These are phyloP conservation scores for Staurois parvus DNA, from an alignment of 2,797 vertebrate genomes.

Conservation along the genomic window DNA sequence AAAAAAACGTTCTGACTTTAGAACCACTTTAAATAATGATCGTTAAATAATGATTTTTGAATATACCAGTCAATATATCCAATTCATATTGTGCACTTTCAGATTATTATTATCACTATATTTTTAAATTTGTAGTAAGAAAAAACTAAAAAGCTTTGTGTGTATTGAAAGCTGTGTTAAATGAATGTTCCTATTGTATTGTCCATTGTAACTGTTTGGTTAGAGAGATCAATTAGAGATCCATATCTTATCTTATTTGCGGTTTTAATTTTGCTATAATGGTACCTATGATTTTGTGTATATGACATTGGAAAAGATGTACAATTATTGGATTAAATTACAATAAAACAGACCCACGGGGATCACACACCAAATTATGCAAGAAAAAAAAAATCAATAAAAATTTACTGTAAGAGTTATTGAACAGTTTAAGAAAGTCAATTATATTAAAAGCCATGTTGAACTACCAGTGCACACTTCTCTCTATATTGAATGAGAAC, in stretches of 20 bases:
- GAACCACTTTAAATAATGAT: too few relatives aligned
- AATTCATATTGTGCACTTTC: too few relatives aligned
- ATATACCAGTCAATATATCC: too few relatives aligned
- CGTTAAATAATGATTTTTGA: too few relatives aligned
- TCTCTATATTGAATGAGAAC: too few relatives aligned
- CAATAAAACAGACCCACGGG: constrained; percentile 5
- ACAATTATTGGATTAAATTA: constrained; percentile 21
- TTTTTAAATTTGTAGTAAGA: too few relatives aligned
- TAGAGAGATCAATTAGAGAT: constrained; percentile 2
- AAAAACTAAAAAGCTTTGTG: too few relatives aligned
- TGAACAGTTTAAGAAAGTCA: constrained; percentile 29
- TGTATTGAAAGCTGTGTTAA: background rate
- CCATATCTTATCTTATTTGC: constrained; percentile 13
- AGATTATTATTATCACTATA: too few relatives aligned
- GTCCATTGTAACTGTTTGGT: background rate
- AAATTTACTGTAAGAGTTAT: constrained; percentile 30
- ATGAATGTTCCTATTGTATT: background rate
- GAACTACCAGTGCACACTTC: background rate
- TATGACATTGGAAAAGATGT: background rate
- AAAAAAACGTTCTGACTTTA: too few relatives aligned
- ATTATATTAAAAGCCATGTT: constrained; percentile 48
- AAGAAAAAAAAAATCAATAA: constrained; percentile 37
- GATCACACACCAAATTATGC: constrained; percentile 19
- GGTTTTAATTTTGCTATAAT: background rate
- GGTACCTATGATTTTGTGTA: background rate